Conservation (phyloP, 1,140 invertebrate species). For the Trypoxylus dichotomus region DNA sequence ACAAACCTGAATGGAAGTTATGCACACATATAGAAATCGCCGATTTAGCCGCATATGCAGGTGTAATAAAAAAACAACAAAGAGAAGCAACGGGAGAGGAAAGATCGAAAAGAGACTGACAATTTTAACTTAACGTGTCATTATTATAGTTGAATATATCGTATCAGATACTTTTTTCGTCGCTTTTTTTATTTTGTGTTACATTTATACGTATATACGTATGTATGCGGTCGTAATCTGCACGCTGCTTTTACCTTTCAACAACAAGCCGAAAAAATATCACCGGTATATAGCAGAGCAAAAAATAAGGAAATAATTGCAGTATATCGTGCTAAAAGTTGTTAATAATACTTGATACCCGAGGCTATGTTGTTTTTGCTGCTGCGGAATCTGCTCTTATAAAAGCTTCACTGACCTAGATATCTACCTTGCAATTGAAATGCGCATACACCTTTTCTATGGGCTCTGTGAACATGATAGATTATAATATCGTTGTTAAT, state of each 20-base stretch:
- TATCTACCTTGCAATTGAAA: background rate
- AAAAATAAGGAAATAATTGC: constrained; percentile 29
- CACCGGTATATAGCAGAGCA: background rate
- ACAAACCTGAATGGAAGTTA: constrained; percentile 11
- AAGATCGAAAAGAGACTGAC: constrained; percentile 10
- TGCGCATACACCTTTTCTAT: background rate
- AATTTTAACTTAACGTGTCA: constrained; percentile 9
- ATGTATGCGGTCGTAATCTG: constrained; percentile 3
- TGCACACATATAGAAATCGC: background rate
- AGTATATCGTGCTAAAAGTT: constrained; percentile 26
- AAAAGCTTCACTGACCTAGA: constrained; percentile 18
- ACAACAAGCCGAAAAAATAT: constrained; percentile 16
- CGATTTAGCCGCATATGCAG: background rate
- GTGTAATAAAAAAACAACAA: background rate
- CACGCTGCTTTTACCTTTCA: constrained; percentile 2
- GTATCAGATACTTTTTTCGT: constrained; percentile 18
- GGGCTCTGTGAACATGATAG: background rate
- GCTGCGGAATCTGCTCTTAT: constrained; percentile 17
- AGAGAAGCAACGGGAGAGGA: background rate
- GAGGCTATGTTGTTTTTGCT: constrained; percentile 19
- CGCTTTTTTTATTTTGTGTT: constrained; percentile 13
- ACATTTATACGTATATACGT: background rate
- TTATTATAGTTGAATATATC: constrained; percentile 8
- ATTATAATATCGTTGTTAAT: no score
- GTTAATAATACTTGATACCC: constrained; percentile 10